Evolutionary conservation across 2,888 invertebrate genomes (phyloP), one percentile per base, ranked within the genome.

Genomic region (Diogma glabrata): DNA sequence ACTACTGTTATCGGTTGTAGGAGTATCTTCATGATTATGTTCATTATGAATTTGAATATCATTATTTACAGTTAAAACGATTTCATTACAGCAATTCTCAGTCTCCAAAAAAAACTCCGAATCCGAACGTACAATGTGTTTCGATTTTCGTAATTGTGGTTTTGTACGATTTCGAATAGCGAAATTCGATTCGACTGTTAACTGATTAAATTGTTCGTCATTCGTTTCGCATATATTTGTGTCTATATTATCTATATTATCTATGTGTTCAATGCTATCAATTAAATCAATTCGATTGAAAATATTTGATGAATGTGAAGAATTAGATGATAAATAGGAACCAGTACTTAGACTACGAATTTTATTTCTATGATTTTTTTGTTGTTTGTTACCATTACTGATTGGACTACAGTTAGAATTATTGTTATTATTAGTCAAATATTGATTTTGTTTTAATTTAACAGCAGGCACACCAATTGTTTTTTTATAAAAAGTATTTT

Each of bases 41-140:
- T 46, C 30, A 10, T 49, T 40, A 33, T 57, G 55, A 17, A 57
- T 54, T 53, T 57, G 55, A 40, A 55, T 53, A 49, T 55, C 54
- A 6, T 45, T 47, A 30, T 52, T 55, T 23, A 50, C 51, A 47
- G 36, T 33, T n/a, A 54, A 51, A 19, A 53, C 16, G 14, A 51
- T 49, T 43, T 52, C 51, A 26, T 52, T 51, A 16, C 50, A 47
- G 28, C 52, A 51, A 33, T 30, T 49, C 28, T 30, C 38, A 12
- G 28, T 33, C 20, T 58, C 58, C 16, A 43, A 48, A 16, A 58
- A 53, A 5, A 58, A 50, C 56, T 58, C 58, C 1, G 59, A 59
- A 51, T 59, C 59, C 3, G 59, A 57, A 38, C 57, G 52, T 19
- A 58, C 52, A 20, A 59, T 57, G 23, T 57, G 47, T 40, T 52